Evolutionary conservation across 2,888 invertebrate species (phyloP).

Genomic region (Acanthosepion pharaonis): DNA sequence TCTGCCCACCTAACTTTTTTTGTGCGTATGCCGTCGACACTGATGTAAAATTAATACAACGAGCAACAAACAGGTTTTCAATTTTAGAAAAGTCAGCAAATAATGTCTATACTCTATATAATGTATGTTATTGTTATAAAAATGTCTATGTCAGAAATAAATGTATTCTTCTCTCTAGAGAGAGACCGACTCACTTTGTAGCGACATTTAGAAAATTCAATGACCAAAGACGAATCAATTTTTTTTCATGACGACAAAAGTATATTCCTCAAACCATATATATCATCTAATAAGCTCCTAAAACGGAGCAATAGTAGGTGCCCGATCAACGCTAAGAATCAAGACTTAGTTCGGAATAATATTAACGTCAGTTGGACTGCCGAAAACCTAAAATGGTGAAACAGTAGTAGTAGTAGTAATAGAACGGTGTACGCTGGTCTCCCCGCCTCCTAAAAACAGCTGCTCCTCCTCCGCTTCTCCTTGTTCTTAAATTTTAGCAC

Average conservation of each 20-base stretch:
- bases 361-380: too few species aligned
- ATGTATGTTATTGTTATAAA: background rate
- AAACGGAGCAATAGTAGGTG: background rate
- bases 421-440: background rate
- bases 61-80: too few species aligned
- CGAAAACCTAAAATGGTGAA: slow-evolving; percentile 22
- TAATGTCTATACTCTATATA: too few species aligned
- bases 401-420: background rate
- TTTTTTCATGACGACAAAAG: background rate
- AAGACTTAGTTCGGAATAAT: too few species aligned
- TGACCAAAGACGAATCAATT: background rate
- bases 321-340: background rate
- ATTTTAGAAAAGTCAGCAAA: too few species aligned
- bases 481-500: background rate
- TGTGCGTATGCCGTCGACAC: too few species aligned
- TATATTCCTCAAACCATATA: background rate
- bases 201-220: background rate
- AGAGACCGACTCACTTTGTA: background rate
- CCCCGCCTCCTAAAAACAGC: background rate
- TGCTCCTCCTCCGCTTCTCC: slow-evolving; percentile 15
- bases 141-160: background rate
- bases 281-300: background rate
- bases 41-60: too few species aligned
- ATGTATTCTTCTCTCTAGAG: background rate
- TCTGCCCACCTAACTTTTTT: too few species aligned